phyloP scores from a whole-genome alignment of 2,888 invertebrate species.

The Conops quadrifasciatus region DNA sequence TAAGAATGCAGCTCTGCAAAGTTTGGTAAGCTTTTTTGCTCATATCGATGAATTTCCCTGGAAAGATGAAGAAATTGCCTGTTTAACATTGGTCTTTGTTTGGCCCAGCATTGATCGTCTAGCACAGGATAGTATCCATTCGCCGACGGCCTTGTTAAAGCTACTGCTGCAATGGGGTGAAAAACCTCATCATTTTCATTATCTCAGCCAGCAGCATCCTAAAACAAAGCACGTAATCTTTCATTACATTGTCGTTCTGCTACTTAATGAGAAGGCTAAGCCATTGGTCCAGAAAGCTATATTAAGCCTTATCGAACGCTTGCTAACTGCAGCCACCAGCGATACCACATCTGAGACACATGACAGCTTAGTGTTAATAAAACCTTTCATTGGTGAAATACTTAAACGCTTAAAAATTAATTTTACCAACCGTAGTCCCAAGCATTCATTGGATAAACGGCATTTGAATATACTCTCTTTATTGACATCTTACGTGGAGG shows the following conservation, averaged over 20 bases:
- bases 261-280: constrained; percentile 76
- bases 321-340: constrained; percentile 69
- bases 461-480: constrained; percentile 80
- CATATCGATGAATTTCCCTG: constrained; percentile 82
- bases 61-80: constrained; percentile 74
- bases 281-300: constrained; percentile 73
- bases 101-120: constrained; percentile 83
- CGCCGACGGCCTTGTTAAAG: constrained; percentile 82
- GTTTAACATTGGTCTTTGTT: constrained; percentile 79
- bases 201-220: constrained; percentile 71
- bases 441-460: constrained; percentile 69
- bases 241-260: constrained; percentile 74
- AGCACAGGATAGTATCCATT: constrained; percentile 81
- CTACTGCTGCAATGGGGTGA: constrained; percentile 83
- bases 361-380: constrained; percentile 75
- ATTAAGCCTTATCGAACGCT: constrained; percentile 77
- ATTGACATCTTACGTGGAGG: constrained; percentile 78
- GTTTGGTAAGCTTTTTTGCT: constrained; percentile 78
- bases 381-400: constrained; percentile 77
- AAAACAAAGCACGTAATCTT: constrained; percentile 66
- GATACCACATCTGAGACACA: constrained; percentile 51
- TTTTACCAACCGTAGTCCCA: constrained; percentile 69
- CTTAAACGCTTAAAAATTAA: constrained; percentile 75
- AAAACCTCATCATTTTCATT: constrained; percentile 78
- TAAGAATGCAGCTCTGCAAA: constrained; percentile 71